Conservation (phyloP, 2,113 vertebrate species). For the Coptodon bakossiorum region DNA sequence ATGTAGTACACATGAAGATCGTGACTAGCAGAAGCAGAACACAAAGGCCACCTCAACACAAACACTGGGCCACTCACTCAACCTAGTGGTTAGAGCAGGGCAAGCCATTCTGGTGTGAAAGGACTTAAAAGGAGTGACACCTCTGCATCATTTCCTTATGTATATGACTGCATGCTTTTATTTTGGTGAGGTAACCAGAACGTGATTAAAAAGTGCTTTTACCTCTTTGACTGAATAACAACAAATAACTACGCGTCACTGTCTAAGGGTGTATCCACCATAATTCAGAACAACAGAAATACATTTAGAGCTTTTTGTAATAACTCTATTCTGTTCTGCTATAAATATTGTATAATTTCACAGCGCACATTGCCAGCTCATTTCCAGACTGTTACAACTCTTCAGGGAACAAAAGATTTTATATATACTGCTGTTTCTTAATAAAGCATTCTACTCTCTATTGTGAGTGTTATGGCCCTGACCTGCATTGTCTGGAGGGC, state of each 20-base stretch:
- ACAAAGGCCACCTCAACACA: background rate
- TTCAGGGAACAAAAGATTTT: background rate
- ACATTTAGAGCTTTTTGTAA: background rate
- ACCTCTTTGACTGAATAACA: background rate
- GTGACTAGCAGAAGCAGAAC: background rate
- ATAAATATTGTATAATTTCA: background rate
- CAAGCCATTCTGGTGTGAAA: background rate
- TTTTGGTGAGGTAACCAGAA: background rate
- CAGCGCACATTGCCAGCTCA: background rate
- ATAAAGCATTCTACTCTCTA: background rate
- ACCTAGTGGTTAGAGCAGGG: background rate
- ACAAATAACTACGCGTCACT: background rate
- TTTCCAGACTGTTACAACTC: background rate
- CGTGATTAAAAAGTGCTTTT: background rate
- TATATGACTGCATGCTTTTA: background rate
- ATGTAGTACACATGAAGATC: background rate
- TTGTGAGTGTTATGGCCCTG: background rate
- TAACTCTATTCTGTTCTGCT: background rate
- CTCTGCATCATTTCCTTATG: background rate
- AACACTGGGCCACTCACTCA: background rate
- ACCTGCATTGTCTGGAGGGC: constrained; percentile 66
- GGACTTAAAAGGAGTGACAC: background rate
- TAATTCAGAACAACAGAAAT: background rate
- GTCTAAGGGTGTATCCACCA: background rate
- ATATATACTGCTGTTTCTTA: background rate